Evolutionary conservation across 2,888 invertebrate species (phyloP), one percentile per base, ranked within the genome.

Genomic region (Oscheius onirici): DNA sequence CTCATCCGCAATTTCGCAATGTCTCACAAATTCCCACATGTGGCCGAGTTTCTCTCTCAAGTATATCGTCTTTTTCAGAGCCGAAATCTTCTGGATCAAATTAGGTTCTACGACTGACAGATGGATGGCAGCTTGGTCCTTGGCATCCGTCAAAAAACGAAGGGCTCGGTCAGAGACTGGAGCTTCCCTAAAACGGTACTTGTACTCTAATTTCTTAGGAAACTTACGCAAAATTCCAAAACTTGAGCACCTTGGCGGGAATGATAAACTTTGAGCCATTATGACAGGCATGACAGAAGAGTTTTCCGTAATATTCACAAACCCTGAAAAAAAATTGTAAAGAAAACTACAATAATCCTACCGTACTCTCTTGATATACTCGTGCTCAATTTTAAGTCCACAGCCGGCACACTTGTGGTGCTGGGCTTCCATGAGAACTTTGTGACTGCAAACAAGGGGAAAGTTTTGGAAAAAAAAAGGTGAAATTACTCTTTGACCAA

Each of bases 231-330:
- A 88, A 90, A 80, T 89, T 89, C 90, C 90, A 90, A 65, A 88
- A 88, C 72, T 88, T 86, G 22, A 91, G 83, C 57, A 90, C 88
- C 26, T 88, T 84, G 2, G 89, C 89, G 15, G 91, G 91, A 84
- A 94, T 92, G 75, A 92, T 89, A 3, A 92, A 91, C 71, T 92
- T 90, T 86, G 92, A 92, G 88, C 93, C 92, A 26, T 92, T 92
- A 88, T 94, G 94, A 87, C 94, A 94, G 55, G 93, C 93, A 13
- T 93, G 93, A 86, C 94, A 94, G 89, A 94, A 93, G 88, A 92
- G 93, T 85, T 93, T 91, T 11, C 94, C 93, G 74, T 93, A 89
- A 89, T 94, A 94, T 83, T 93, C 92, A 87, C 94, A 94, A 86
- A 93, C 94, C 26, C 77, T 71, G 6, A 13, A 69, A 60, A n/a